Evolutionary conservation across 2,797 vertebrate species (phyloP).

Genomic region (Calcarius lapponicus): DNA sequence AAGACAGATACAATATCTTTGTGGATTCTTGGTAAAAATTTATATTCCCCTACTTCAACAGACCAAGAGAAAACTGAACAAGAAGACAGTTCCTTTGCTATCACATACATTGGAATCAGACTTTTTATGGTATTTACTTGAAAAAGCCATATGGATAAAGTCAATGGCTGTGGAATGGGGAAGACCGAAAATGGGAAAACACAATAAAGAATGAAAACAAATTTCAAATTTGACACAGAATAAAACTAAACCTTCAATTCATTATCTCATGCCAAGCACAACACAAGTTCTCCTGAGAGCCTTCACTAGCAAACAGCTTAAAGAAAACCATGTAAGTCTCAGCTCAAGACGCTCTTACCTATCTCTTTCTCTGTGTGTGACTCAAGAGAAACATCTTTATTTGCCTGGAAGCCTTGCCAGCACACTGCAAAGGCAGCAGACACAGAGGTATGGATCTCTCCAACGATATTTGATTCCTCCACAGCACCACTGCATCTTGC

Average conservation of each 20-base stretch:
- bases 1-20: not conserved
- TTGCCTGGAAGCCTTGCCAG: not conserved
- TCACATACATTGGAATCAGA: not conserved
- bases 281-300: not conserved
- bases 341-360: not conserved
- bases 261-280: not conserved
- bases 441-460: not conserved
- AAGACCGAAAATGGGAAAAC: not conserved
- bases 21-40: not conserved
- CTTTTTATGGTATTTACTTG: not conserved
- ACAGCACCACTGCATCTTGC: not conserved
- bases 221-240: not conserved
- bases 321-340: not conserved
- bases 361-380: rapidly evolving
- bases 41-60: not conserved
- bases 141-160: not conserved
- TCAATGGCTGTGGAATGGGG: not conserved
- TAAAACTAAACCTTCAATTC: not conserved
- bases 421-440: not conserved
- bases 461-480: not conserved
- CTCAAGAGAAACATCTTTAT: not conserved
- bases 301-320: not conserved
- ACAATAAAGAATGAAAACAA: not conserved
- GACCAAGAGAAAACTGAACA: not conserved
- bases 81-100: not conserved